Evolutionary conservation across 1,140 invertebrate species (phyloP), one percentile per base, ranked within the genome.

Genomic region (Battus philenor): DNA sequence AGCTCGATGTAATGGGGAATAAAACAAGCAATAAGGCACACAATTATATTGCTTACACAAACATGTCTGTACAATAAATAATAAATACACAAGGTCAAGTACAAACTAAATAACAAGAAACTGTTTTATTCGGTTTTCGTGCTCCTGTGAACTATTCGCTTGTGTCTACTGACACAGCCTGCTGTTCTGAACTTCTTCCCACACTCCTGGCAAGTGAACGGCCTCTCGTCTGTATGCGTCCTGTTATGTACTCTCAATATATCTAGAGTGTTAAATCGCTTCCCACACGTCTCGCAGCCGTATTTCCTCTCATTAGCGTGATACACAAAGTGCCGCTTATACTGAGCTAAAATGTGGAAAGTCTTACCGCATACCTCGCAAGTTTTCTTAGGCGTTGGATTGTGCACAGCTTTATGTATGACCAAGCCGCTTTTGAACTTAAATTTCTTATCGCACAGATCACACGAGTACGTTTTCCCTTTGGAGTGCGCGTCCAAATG

Each of bases 171-270:
- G 3, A 87, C 86, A 41, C 86, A 87, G 4, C 83, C 86, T 2
- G 75, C 76, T 0, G 82, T 87, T 2, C 78, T 49, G 50, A 87
- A 87, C 0, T 75, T 70, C 56, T 89, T 89, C 0, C 78, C 76
- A 51, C 90, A 91, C 9, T 89, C 74, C 1, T 79, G 59, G 59
- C 90, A 91, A 9, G 75, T 66, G 59, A 89, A 91, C 0, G 91
- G 91, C 16, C 91, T 62, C 51, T 90, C 89, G 16, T 91, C 90
- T 0, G 90, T 93, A 64, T 95, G 94, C 11, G 90, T 91, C 22
- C 93, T 86, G 59, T 91, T 89, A 59, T 96, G 94, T 1, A 92
- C 87, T 47, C 90, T 91, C 12, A 96, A 52, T n/a, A 87, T 81
- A 13, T 87, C 84, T 20, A 77, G 50, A 0, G 82, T 76, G 33